These are phyloP conservation scores for Pachypsylla venusta DNA, from an alignment of 1,140 invertebrate species.

Conservation along the genomic window DNA sequence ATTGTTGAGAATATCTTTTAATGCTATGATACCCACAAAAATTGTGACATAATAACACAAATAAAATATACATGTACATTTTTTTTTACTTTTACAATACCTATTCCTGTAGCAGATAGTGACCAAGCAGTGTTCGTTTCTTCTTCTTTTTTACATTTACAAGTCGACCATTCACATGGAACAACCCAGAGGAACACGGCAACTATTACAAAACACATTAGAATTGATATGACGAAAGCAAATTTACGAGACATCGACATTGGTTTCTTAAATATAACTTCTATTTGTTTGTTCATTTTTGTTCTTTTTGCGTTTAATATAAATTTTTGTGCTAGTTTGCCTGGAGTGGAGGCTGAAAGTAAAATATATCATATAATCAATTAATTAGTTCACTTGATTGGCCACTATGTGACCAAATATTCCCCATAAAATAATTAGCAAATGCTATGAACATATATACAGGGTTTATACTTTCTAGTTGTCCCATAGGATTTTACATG, in stretches of 20 bases:
- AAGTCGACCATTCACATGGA: slow-evolving; percentile 50
- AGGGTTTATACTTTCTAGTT: no score
- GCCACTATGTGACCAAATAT: no score
- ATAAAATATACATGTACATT: no score
- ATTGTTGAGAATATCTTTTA: no score
- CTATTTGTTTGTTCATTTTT: slow-evolving; percentile 12
- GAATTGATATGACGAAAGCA: slow-evolving; percentile 47
- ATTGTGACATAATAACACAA: no score
- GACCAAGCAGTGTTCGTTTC: slow-evolving; percentile 44
- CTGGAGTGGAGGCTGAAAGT: neutral
- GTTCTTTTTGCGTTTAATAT: neutral
- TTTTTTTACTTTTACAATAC: no score
- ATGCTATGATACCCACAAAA: no score
- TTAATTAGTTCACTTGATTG: neutral
- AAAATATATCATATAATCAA: neutral
- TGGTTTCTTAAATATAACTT: slow-evolving; percentile 17
- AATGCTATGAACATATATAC: no score
- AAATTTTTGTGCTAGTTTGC: neutral
- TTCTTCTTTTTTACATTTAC: slow-evolving; percentile 39
- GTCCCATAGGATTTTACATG: no score
- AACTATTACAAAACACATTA: slow-evolving; percentile 50
- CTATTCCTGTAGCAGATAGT: slow-evolving; percentile 48
- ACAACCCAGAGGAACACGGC: slow-evolving; percentile 56
- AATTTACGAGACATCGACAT: slow-evolving; percentile 45
- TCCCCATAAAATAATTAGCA: no score